These are phyloP conservation scores for Chaetoderma sp. DNA, from an alignment of 2,888 invertebrate genomes.

Conservation along the genomic window DNA sequence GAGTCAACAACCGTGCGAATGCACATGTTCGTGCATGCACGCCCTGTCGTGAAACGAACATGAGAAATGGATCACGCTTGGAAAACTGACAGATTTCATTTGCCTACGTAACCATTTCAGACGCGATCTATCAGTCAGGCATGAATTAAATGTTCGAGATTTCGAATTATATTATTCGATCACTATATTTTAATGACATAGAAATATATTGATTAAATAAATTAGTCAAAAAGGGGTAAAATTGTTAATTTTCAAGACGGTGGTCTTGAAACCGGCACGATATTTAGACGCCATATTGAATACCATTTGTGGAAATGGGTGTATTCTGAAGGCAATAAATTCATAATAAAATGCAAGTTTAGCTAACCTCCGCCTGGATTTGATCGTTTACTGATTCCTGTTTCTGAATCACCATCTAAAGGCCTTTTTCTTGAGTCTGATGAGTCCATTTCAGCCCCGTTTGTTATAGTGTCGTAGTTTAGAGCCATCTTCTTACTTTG, in stretches of 20 bases:
- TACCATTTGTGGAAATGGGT: slow-evolving; percentile 47
- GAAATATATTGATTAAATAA: no score
- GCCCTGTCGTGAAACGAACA: slow-evolving; percentile 58
- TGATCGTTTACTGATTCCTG: slow-evolving; percentile 67
- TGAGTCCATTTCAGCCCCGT: slow-evolving; percentile 65
- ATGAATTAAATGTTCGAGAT: no score
- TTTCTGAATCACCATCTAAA: slow-evolving; percentile 67
- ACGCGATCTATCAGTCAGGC: no score
- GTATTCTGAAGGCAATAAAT: background rate
- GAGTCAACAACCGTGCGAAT: slow-evolving; percentile 27
- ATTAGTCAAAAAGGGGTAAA: no score
- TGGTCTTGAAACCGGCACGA: slow-evolving; percentile 53
- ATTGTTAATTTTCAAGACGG: no score
- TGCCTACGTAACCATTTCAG: no score
- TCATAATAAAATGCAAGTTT: slow-evolving; percentile 43
- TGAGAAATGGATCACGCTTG: no score
- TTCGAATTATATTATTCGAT: no score
- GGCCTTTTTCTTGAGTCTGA: slow-evolving; percentile 69
- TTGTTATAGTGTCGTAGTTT: slow-evolving; percentile 65
- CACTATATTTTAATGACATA: no score
- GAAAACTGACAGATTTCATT: no score
- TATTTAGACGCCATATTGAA: slow-evolving; percentile 62
- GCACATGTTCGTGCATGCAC: slow-evolving; percentile 58
- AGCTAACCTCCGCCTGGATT: slow-evolving; percentile 67
- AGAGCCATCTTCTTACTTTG: slow-evolving; percentile 62